These are phyloP conservation scores for Rhopalosiphum padi DNA, from an alignment of 1,140 invertebrate species.

Conservation along the genomic window DNA sequence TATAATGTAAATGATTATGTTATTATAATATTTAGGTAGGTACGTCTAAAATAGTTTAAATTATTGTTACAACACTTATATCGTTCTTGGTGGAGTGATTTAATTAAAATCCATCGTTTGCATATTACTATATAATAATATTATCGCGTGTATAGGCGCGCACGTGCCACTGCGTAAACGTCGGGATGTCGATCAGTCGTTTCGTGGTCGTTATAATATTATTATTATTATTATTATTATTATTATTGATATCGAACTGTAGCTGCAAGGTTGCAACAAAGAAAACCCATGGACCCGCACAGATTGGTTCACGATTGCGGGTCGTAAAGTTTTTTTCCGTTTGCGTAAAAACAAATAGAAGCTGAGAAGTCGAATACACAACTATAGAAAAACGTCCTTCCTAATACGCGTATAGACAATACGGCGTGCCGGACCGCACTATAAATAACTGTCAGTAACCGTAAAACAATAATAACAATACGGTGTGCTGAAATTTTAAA, in stretches of 20 bases:
- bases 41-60: neutral
- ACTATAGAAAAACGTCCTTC: neutral
- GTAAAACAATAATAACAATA: neutral
- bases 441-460: neutral
- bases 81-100: neutral
- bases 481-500: neutral
- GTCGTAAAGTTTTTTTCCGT: neutral
- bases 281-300: neutral
- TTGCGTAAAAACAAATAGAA: neutral
- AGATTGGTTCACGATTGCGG: neutral
- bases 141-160: too few species aligned
- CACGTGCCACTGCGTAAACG: neutral
- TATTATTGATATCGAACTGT: neutral
- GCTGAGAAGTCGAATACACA: neutral
- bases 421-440: neutral
- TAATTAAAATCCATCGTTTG: neutral
- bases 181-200: neutral
- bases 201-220: neutral
- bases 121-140: too few species aligned
- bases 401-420: neutral
- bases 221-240: neutral
- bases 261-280: neutral
- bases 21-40: too few species aligned
- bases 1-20: too few species aligned
- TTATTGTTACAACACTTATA: neutral